phyloP scores from a whole-genome alignment of 2,797 vertebrate genomes.

The Spea hammondii region DNA sequence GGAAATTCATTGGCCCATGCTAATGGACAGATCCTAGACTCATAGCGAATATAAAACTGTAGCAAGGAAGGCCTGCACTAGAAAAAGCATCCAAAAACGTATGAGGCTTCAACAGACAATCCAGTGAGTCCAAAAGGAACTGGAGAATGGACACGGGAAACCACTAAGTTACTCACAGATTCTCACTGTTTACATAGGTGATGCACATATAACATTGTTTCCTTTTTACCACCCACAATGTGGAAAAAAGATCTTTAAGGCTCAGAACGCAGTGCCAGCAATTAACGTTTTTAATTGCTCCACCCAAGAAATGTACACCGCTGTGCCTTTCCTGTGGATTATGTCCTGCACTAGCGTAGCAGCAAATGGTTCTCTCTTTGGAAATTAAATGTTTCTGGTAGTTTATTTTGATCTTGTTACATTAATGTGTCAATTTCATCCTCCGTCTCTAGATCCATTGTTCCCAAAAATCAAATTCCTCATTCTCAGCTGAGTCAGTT shows the following conservation, averaged over 20 bases:
- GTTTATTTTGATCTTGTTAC: neutral
- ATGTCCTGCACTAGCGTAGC: neutral
- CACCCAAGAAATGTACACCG: neutral
- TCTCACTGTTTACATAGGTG: no score
- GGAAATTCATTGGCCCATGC: no score
- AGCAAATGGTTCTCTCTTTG: neutral
- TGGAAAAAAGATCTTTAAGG: neutral
- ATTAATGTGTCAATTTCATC: constrained; percentile 1
- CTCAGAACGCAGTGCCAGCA: neutral
- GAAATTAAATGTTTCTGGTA: neutral
- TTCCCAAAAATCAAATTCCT: neutral
- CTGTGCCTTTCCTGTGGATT: neutral
- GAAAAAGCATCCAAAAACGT: no score
- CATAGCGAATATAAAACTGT: no score
- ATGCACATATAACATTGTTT: neutral
- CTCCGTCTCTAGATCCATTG: neutral
- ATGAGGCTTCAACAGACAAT: no score
- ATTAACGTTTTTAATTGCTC: constrained; percentile 1
- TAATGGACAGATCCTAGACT: no score
- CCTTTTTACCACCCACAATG: neutral
- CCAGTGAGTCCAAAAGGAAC: no score
- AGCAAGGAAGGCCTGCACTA: no score
- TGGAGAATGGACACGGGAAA: no score
- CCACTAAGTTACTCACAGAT: no score
- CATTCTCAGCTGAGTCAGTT: constrained; percentile 18